Conservation (phyloP, 2,888 invertebrate genomes). For the Lypha dubia region DNA sequence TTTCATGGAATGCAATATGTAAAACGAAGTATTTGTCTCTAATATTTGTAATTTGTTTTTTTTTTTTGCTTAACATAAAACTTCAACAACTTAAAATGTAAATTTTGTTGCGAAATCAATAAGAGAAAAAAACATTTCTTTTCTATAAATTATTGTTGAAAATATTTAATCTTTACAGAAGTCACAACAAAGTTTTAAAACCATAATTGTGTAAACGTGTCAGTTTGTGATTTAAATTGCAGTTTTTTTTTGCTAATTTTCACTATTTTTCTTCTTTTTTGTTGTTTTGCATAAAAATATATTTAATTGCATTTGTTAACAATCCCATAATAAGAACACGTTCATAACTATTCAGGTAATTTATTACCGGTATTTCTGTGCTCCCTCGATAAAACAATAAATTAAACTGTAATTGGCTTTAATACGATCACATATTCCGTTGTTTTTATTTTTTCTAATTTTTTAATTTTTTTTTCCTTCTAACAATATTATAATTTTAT, state of each 20-base stretch:
- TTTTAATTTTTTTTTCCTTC: not conserved
- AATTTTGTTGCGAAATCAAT: too few species aligned
- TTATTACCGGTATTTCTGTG: constrained; percentile 26
- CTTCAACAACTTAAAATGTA: too few species aligned
- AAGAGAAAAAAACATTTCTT: too few species aligned
- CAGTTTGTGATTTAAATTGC: not conserved
- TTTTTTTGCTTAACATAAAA: too few species aligned
- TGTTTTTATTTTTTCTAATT: too few species aligned
- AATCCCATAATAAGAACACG: constrained; percentile 11
- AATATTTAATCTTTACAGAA: too few species aligned
- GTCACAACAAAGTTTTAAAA: too few species aligned
- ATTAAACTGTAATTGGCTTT: constrained; percentile 52
- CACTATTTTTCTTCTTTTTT: not conserved
- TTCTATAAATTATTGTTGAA: too few species aligned
- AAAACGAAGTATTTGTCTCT: too few species aligned
- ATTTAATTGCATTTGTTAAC: constrained; percentile 1
- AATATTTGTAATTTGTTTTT: too few species aligned
- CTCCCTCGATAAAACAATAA: constrained; percentile 40
- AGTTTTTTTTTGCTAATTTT: not conserved
- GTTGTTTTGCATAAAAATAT: not conserved
- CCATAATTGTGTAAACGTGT: not conserved
- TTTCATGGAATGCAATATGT: too few species aligned
- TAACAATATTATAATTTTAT: constrained; percentile 44
- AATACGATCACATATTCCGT: not conserved
- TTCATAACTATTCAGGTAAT: constrained; percentile 24